phyloP scores from a whole-genome alignment of 92 coral and sea anemone genomes.

The Actinostola sp. region DNA sequence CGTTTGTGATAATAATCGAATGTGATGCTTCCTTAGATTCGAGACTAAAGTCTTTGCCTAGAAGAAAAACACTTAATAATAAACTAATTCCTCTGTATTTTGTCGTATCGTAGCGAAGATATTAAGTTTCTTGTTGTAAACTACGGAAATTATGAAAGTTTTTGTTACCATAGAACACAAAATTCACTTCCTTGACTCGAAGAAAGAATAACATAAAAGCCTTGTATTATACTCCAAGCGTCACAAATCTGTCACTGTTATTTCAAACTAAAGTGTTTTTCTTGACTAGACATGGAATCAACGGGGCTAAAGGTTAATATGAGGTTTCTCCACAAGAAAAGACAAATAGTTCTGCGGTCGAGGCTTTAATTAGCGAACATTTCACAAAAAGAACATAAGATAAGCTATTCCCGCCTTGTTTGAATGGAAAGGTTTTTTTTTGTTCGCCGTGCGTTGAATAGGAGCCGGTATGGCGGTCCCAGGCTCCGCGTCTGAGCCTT shows the following conservation, averaged over 20 bases:
- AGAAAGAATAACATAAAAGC: constrained; percentile 18
- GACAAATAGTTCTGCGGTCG: constrained; percentile 24
- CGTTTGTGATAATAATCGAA: constrained; percentile 22
- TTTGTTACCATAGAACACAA: constrained; percentile 11
- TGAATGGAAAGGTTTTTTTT: not conserved
- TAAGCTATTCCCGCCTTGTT: constrained; percentile 3
- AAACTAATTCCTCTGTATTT: constrained; percentile 15
- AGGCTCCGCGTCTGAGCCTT: constrained; percentile 10
- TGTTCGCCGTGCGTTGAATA: not conserved
- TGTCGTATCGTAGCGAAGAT: not conserved
- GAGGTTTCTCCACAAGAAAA: constrained; percentile 27
- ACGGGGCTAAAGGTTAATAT: constrained; percentile 32
- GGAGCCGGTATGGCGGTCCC: constrained; percentile 25
- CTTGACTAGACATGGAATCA: constrained; percentile 34
- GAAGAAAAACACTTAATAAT: constrained; percentile 24
- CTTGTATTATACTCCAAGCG: constrained; percentile 20
- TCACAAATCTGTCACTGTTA: constrained; percentile 27
- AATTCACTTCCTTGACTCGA: constrained; percentile 23
- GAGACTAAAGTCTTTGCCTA: constrained; percentile 21
- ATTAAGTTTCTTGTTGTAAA: constrained; percentile 13
- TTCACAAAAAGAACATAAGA: constrained; percentile 1
- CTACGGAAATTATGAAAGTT: constrained; percentile 24
- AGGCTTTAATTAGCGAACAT: constrained; percentile 12
- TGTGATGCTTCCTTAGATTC: constrained; percentile 17
- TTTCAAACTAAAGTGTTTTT: constrained; percentile 23